Evolutionary conservation across 64 coral and sea anemone species (phyloP), one percentile per base, ranked within the genome.

Genomic region (Stichodactyla mertensii): DNA sequence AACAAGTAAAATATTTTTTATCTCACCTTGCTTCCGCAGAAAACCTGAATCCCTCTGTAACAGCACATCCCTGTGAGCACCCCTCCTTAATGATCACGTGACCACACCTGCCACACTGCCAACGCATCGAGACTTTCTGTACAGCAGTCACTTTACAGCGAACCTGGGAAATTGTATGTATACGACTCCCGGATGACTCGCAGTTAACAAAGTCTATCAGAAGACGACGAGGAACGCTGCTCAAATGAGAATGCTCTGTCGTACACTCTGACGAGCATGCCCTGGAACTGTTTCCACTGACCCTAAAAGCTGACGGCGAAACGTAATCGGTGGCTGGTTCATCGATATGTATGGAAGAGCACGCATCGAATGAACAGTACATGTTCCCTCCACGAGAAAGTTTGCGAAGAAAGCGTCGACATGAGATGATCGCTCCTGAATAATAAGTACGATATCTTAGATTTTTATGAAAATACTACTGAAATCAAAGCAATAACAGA

Each of bases 331-430:
- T 74, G 10, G 89, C 57, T 64, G 70, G 83, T 60, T 58, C 61
- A 45, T 86, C 83, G 36, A 61, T 82, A 60, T 16, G 69, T 53
- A 97, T 11, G 7, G 94, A 97, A 8, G 94, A 97, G 55, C 94
- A 97, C 1, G 91, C 91, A 55, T 89, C 94, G 82, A 97, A 97
- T 1, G 79, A 77, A 54, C 94, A 97, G 16, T 97, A 97, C 20
- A 90, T 53, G 77, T 97, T 97, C 36, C 85, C 88, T 26, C 45
- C 54, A 12, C 81, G 91, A 8, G 94, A 97, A 10, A 87, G 82
- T 79, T 92, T 92, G 28, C 89, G 84, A 15, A 92, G 91, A 61
- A 97, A 80, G 62, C 88, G 80, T 84, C 94, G 82, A 57, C 92
- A 87, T 13, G 87, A 85, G 52, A 97, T 80, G 77, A 90, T 19